Evolutionary conservation across 1,140 invertebrate species (phyloP).

Genomic region (Phthorimaea operculella): DNA sequence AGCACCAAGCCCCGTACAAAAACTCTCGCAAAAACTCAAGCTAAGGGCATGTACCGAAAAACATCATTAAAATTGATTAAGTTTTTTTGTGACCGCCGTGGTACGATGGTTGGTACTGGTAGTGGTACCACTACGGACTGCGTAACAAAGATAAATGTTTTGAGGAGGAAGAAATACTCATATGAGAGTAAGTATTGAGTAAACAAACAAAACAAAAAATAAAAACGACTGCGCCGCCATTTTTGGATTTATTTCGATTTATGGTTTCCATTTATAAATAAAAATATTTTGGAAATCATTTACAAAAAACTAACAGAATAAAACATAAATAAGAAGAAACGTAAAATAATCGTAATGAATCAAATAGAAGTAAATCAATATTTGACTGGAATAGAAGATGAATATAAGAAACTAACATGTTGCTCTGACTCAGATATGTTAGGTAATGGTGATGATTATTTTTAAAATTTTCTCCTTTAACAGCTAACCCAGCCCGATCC

Average conservation of each 20-base stretch:
- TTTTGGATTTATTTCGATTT: too few relatives aligned
- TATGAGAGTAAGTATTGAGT: not conserved
- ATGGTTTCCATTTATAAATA: too few relatives aligned
- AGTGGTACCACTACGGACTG: slow-evolving; percentile 13
- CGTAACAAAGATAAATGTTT: slow-evolving; percentile 22
- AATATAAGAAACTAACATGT: too few relatives aligned
- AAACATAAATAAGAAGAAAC: too few relatives aligned
- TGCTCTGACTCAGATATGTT: too few relatives aligned
- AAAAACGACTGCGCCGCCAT: too few relatives aligned
- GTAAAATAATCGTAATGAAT: too few relatives aligned
- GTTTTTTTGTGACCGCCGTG: slow-evolving; percentile 17
- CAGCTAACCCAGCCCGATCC: not conserved
- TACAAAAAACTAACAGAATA: too few relatives aligned
- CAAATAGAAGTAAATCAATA: too few relatives aligned
- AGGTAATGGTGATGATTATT: too few relatives aligned
- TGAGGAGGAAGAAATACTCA: not conserved
- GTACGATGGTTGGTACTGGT: slow-evolving; percentile 5
- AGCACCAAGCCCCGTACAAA: slow-evolving; percentile 15
- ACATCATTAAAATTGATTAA: slow-evolving; percentile 32
- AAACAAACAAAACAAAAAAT: not conserved
- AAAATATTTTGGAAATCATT: too few relatives aligned
- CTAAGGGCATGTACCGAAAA: slow-evolving; percentile 28
- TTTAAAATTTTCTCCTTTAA: not conserved
- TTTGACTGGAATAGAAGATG: too few relatives aligned
- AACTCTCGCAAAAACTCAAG: slow-evolving; percentile 25